A percentile compares a stretch with the other conserved stretches of the same genome.
Evolutionary conservation across 2,113 vertebrate species (phyloP).

Genomic region (Pontoporia blainvillei): DNA sequence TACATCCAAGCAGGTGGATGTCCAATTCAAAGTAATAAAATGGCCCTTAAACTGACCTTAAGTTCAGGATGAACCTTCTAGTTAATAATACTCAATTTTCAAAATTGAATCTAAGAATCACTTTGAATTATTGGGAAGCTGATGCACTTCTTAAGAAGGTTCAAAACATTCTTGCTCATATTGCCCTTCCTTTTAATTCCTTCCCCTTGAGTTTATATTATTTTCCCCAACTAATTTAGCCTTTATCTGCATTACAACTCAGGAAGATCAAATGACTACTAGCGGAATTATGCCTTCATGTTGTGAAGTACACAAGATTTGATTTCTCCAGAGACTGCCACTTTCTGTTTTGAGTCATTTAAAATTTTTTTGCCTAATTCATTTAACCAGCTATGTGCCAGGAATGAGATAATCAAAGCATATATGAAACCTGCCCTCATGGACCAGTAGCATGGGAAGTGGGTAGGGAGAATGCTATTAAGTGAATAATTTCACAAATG

Average conservation of each 20-base stretch:
- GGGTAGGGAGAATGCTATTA: background rate
- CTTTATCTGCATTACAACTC: background rate
- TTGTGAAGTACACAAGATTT: background rate
- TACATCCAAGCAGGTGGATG: background rate
- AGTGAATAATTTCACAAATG: background rate
- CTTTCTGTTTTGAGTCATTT: background rate
- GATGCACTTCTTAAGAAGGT: background rate
- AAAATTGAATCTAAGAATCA: background rate
- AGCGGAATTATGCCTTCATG: background rate
- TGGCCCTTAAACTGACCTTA: background rate
- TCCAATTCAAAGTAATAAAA: background rate
- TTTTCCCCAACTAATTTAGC: background rate
- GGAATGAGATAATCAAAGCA: background rate
- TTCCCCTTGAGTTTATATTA: background rate
- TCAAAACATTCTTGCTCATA: background rate
- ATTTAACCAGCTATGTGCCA: background rate
- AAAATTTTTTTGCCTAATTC: background rate
- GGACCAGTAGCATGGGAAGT: background rate
- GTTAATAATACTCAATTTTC: slow-evolving; percentile 9
- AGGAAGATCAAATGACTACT: background rate
- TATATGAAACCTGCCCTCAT: background rate
- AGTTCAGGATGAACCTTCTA: background rate
- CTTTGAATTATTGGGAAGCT: slow-evolving; percentile 25
- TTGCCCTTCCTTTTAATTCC: background rate
- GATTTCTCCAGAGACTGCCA: background rate